Percentiles rank a stretch among this genome's conserved stretches.
Conservation (phyloP, 2,113 vertebrate species). For the Lanius ludovicianus region DNA sequence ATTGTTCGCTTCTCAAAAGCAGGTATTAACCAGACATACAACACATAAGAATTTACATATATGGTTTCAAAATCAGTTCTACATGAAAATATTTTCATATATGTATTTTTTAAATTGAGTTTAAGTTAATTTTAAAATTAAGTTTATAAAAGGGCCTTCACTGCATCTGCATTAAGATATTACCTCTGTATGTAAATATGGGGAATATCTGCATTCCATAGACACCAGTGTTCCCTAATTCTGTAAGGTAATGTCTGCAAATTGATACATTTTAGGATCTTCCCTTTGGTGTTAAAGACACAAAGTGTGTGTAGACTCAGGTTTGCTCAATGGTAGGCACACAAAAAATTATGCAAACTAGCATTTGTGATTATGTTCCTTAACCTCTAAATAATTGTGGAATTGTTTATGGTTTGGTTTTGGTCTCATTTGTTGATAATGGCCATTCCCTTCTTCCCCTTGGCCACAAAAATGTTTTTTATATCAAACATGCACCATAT, state of each 20-base stretch:
- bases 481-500: not conserved
- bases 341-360: not conserved
- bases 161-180: not conserved
- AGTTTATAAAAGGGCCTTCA: not conserved
- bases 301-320: not conserved
- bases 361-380: not conserved
- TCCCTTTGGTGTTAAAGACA: not conserved
- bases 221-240: not conserved
- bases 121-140: not conserved
- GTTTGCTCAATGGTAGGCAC: not conserved
- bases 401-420: not conserved
- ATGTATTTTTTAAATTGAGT: not conserved
- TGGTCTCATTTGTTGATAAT: not conserved
- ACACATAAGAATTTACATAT: not conserved
- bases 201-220: not conserved
- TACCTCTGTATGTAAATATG: not conserved
- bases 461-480: not conserved
- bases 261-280: not conserved
- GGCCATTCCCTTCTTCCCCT: not conserved
- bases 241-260: not conserved
- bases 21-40: not conserved
- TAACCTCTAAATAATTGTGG: not conserved
- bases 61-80: not conserved
- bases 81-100: not conserved
- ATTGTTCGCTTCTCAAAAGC: not conserved